A percentile compares a stretch with the other conserved stretches of the same genome.
These are phyloP conservation scores for Plusia festucae DNA, from an alignment of 2,888 invertebrate genomes.

Conservation along the genomic window DNA sequence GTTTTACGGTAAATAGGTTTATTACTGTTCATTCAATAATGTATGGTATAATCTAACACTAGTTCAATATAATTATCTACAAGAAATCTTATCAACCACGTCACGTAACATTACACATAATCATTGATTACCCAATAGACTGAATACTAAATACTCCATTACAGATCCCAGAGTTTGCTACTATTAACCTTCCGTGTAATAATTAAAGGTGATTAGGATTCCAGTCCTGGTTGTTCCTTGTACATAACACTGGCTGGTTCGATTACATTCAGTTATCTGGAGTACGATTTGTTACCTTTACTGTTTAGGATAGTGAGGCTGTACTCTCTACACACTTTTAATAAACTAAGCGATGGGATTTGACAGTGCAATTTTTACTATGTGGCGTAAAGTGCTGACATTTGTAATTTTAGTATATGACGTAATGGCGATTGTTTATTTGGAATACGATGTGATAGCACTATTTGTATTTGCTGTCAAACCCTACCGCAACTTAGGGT, in stretches of 20 bases:
- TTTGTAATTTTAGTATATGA: too few relatives aligned
- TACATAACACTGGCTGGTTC: constrained; percentile 37
- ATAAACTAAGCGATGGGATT: too few relatives aligned
- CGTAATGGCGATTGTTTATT: too few relatives aligned
- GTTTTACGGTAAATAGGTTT: background rate
- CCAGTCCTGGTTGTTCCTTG: constrained; percentile 32
- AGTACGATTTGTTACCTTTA: constrained; percentile 15
- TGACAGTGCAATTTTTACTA: too few relatives aligned
- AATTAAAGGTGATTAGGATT: constrained; percentile 60
- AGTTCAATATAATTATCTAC: background rate
- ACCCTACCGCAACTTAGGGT: too few relatives aligned
- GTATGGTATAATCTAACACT: background rate
- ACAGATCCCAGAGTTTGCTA: constrained; percentile 45
- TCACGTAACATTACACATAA: constrained; percentile 31
- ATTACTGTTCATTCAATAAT: background rate
- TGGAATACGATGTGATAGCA: too few relatives aligned
- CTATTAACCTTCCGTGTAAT: constrained; percentile 44
- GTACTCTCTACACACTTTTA: too few relatives aligned
- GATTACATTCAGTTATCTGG: constrained; percentile 58
- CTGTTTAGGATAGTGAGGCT: constrained; percentile 6
- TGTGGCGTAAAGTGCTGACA: too few relatives aligned
- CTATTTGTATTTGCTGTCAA: too few relatives aligned
- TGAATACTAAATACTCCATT: constrained; percentile 41
- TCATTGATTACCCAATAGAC: constrained; percentile 30
- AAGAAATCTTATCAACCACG: constrained; percentile 16